Conservation (phyloP, 2,888 invertebrate species). For the Zygothrica quintamaculata region DNA sequence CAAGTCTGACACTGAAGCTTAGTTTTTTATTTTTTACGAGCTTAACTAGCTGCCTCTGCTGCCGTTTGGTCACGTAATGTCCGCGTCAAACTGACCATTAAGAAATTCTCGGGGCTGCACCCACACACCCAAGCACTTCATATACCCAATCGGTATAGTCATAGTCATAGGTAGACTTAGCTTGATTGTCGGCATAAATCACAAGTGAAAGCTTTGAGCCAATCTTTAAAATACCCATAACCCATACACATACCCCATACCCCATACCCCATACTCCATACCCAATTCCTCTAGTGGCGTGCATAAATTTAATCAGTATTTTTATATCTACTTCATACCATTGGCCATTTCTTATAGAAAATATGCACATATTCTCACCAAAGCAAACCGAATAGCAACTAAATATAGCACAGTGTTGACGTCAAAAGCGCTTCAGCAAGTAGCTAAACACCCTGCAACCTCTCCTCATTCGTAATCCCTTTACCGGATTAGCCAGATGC, state of each 20-base stretch:
- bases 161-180: constrained; percentile 4
- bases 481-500: constrained; percentile 37
- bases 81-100: constrained; percentile 57
- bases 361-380: constrained; percentile 20
- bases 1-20: constrained; percentile 6
- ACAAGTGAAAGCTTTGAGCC: constrained; percentile 52
- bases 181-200: constrained; percentile 64
- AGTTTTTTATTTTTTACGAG: background rate
- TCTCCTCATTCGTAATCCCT: constrained; percentile 2
- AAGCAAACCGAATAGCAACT: no score
- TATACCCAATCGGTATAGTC: constrained; percentile 18
- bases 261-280: no score
- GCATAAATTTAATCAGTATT: constrained; percentile 63
- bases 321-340: constrained; percentile 45
- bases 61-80: constrained; percentile 64
- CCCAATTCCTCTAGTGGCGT: constrained; percentile 31
- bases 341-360: constrained; percentile 37
- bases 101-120: constrained; percentile 65
- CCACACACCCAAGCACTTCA: constrained; percentile 35
- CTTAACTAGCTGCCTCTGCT: constrained; percentile 1
- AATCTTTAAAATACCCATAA: constrained; percentile 43
- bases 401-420: constrained; percentile 40
- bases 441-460: background rate
- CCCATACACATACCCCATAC: no score
- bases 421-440: constrained; percentile 23